Percentiles rank a stretch among this genome's conserved stretches.
phyloP scores from a whole-genome alignment of 2,797 vertebrate genomes.

The Holocentrus rufus region DNA sequence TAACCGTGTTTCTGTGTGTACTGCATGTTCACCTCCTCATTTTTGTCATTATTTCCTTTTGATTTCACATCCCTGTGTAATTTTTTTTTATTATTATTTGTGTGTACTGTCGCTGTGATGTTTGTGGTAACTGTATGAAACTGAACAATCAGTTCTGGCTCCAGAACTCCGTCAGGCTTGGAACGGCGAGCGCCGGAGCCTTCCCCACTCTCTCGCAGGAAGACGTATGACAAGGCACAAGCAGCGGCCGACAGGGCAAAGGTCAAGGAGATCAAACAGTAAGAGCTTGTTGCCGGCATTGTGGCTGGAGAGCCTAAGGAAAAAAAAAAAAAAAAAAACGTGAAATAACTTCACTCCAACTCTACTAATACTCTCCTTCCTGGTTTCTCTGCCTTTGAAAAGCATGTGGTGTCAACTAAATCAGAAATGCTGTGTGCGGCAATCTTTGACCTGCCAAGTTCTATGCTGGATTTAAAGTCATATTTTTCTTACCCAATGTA shows the following conservation, averaged over 20 bases:
- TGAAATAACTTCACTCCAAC: constrained; percentile 27
- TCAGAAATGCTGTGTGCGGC: constrained; percentile 40
- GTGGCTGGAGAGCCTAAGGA: constrained; percentile 47
- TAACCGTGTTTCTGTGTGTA: constrained; percentile 62
- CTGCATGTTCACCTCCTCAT: constrained; percentile 43
- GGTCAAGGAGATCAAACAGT: constrained; percentile 95
- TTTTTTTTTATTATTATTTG: constrained; percentile 58
- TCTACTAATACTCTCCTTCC: constrained; percentile 61
- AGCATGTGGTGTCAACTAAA: constrained; percentile 66
- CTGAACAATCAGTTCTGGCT: constrained; percentile 81
- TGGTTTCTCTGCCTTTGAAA: constrained; percentile 53
- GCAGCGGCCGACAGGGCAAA: constrained; percentile 87
- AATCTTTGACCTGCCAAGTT: constrained; percentile 52
- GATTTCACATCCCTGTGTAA: constrained; percentile 28
- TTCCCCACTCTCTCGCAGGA: constrained; percentile 92
- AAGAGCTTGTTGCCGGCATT: constrained; percentile 77
- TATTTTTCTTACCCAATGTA: background rate
- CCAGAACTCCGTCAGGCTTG: constrained; percentile 81
- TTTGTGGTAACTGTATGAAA: constrained; percentile 66
- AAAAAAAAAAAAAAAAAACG: constrained; percentile 17
- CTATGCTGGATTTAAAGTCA: constrained; percentile 55
- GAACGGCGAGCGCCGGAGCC: constrained; percentile 91
- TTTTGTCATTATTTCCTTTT: constrained; percentile 35
- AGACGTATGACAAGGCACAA: constrained; percentile 89
- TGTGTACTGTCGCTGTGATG: constrained; percentile 61